phyloP scores from a whole-genome alignment of 2,888 invertebrate species.

The Callyntrura sp. region DNA sequence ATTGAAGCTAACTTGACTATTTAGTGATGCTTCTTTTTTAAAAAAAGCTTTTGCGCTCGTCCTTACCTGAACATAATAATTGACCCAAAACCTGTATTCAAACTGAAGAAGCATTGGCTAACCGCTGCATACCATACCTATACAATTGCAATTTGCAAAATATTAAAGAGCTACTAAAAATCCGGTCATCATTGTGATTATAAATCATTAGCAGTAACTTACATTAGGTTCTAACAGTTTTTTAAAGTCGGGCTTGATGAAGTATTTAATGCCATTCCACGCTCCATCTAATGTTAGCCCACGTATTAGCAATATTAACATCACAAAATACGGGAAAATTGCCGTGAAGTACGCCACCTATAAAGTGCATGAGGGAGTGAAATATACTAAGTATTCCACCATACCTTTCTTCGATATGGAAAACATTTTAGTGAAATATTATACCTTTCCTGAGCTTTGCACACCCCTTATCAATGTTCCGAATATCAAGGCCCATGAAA shows the following conservation, averaged over 20 bases:
- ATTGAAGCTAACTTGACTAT: too few species aligned
- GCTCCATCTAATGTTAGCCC: conserved; percentile 89
- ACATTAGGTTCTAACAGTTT: conserved; percentile 90
- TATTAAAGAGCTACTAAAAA: too few species aligned
- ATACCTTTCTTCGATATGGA: too few species aligned
- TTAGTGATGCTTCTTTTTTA: too few species aligned
- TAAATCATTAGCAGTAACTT: background rate
- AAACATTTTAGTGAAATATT: background rate
- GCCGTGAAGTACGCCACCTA: conserved; percentile 93
- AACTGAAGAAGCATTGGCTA: conserved; percentile 92
- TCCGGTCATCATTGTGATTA: too few species aligned
- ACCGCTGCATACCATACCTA: conserved; percentile 93
- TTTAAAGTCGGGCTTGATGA: conserved; percentile 92
- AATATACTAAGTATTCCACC: too few species aligned
- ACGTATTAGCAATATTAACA: conserved; percentile 90
- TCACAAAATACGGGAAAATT: conserved; percentile 92
- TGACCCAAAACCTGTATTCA: conserved; percentile 87
- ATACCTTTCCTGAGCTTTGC: conserved; percentile 86
- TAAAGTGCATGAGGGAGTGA: too few species aligned
- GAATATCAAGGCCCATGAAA: conserved; percentile 77
- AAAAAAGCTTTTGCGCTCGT: too few species aligned
- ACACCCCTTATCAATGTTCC: conserved; percentile 71
- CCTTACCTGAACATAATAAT: conserved; percentile 77
- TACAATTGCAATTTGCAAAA: background rate
- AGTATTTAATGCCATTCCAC: conserved; percentile 90